Conservation (phyloP, 1,140 invertebrate species). For the Artemia franciscana region DNA sequence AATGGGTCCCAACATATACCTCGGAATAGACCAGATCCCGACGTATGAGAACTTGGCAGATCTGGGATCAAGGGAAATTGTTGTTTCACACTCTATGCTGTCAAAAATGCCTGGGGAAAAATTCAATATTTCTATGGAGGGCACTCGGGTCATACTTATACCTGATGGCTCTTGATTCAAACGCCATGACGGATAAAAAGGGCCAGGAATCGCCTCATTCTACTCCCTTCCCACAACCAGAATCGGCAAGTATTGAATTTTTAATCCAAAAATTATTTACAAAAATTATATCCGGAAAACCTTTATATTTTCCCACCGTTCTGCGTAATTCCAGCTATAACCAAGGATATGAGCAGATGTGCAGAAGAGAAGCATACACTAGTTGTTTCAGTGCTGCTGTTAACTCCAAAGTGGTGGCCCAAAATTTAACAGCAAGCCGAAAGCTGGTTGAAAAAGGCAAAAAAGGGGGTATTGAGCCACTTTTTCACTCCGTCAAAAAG, state of each 20-base stretch:
- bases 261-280: neutral
- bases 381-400: neutral
- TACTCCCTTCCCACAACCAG: neutral
- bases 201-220: neutral
- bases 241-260: neutral
- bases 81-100: neutral
- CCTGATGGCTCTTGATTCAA: neutral
- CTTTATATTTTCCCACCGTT: no score
- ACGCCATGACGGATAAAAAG: neutral
- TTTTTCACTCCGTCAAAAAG: neutral
- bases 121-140: neutral
- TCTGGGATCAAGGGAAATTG: neutral
- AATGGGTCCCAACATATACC: neutral
- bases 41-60: neutral
- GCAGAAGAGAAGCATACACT: neutral
- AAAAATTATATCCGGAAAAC: neutral
- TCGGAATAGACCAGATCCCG: neutral
- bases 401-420: neutral
- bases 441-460: no score
- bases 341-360: neutral
- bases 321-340: no score
- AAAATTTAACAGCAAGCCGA: neutral
- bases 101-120: neutral
- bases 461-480: neutral
- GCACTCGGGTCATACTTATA: neutral